A percentile compares a stretch with the other conserved stretches of the same genome.
These are phyloP conservation scores for Mycteria americana DNA, from an alignment of 2,797 vertebrate genomes.

Conservation along the genomic window DNA sequence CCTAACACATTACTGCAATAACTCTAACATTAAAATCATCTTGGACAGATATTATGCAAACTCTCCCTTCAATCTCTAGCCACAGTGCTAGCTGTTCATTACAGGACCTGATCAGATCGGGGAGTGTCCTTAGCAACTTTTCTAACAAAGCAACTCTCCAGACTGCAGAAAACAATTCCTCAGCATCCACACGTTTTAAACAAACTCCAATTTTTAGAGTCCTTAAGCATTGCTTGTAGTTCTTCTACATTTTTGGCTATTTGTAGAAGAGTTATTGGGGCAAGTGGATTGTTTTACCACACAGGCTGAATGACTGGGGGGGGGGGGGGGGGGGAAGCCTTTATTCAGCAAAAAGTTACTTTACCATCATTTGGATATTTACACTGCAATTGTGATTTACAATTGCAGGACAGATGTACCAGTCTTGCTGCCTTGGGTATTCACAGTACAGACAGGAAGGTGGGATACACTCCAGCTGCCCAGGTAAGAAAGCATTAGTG, in stretches of 20 bases:
- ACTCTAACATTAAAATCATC: background rate
- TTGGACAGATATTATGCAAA: background rate
- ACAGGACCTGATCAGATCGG: background rate
- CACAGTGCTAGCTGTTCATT: background rate
- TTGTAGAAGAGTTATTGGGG: background rate
- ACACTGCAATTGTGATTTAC: background rate
- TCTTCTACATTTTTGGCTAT: background rate
- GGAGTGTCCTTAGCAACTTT: background rate
- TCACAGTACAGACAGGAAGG: background rate
- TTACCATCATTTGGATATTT: background rate
- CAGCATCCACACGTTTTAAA: accelerated
- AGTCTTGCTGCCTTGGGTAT: background rate
- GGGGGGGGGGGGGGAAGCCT: background rate
- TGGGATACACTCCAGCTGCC: background rate
- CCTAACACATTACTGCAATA: background rate
- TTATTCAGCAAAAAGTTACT: background rate
- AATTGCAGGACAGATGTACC: background rate
- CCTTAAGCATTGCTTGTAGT: background rate
- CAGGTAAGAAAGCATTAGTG: background rate
- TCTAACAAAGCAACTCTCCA: background rate
- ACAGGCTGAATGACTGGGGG: background rate
- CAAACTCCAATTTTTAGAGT: background rate
- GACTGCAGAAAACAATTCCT: background rate
- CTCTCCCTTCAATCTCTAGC: background rate
- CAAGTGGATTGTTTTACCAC: background rate